Evolutionary conservation across 1,140 invertebrate species (phyloP).

Genomic region (Caenorhabditis brenneri): DNA sequence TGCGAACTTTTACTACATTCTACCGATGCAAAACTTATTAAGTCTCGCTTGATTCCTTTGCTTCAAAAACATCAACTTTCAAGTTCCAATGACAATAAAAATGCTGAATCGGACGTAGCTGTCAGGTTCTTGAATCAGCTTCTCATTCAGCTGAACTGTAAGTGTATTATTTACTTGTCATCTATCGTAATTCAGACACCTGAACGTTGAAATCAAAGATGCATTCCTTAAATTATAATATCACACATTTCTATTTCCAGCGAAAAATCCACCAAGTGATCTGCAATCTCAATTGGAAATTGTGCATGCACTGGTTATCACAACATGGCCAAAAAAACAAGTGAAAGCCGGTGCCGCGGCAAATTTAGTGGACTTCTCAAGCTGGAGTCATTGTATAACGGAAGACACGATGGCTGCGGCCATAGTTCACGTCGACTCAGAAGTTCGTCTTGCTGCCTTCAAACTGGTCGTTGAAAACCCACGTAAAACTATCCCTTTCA

Average conservation of each 20-base stretch:
- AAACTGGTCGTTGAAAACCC: constrained; percentile 56
- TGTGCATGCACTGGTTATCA: constrained; percentile 18
- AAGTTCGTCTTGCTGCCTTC: constrained; percentile 52
- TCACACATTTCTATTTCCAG: no score
- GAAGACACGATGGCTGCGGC: neutral
- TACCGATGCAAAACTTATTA: neutral
- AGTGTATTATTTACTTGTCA: no score
- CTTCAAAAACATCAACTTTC: neutral
- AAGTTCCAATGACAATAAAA: neutral
- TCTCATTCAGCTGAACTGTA: neutral
- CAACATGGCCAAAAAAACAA: constrained; percentile 8
- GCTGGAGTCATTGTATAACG: constrained; percentile 43
- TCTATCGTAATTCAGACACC: no score
- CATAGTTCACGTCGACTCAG: constrained; percentile 9
- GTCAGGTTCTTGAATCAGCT: constrained; percentile 11
- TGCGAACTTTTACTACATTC: neutral
- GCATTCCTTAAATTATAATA: no score
- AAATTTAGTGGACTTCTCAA: neutral
- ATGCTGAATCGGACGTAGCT: neutral
- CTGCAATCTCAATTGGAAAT: constrained; percentile 33
- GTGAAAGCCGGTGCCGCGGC: neutral
- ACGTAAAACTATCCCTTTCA: constrained; percentile 48
- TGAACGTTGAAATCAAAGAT: no score
- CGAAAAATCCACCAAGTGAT: neutral
- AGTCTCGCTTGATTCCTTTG: neutral